Evolutionary conservation across 1,140 invertebrate genomes (phyloP).

Genomic region (Lethrus apterus): DNA sequence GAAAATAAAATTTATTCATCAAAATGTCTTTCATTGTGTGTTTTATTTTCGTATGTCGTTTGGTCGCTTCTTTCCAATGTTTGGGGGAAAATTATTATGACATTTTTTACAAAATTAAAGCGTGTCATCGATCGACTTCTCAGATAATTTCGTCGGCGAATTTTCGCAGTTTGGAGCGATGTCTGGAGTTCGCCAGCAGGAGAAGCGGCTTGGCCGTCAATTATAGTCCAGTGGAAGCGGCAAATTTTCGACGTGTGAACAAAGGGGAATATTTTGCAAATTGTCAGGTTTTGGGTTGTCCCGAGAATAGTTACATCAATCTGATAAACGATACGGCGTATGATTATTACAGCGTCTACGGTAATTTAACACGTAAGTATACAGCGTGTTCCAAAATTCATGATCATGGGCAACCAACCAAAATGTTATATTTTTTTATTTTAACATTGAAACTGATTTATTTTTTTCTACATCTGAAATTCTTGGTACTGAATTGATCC

Average conservation of each 20-base stretch:
- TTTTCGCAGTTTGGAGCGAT: conserved; percentile 34
- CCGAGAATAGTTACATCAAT: conserved; percentile 44
- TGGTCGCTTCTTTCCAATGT: too few relatives aligned
- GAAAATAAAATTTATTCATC: background rate
- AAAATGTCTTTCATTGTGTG: background rate
- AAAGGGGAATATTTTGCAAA: conserved; percentile 27
- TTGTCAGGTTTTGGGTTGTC: conserved; percentile 50
- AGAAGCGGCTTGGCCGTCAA: conserved; percentile 57
- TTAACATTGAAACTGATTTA: conserved; percentile 5
- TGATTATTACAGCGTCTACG: conserved; percentile 54
- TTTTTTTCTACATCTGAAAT: background rate
- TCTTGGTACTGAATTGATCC: background rate
- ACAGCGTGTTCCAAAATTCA: conserved; percentile 6
- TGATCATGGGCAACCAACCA: conserved; percentile 4
- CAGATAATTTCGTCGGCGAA: conserved; percentile 20
- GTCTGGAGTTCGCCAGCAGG: conserved; percentile 47
- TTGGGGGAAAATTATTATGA: background rate
- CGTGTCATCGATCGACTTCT: conserved; percentile 24
- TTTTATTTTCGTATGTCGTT: background rate
- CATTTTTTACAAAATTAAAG: conserved; percentile 27
- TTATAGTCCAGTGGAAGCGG: conserved; percentile 43
- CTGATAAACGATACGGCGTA: conserved; percentile 47
- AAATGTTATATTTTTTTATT: background rate
- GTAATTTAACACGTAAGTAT: conserved; percentile 46
- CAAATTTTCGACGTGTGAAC: conserved; percentile 12